A percentile compares a stretch with the other conserved stretches of the same genome.
phyloP scores from a whole-genome alignment of 2,113 vertebrate genomes.

The Pyrgilauda ruficollis region DNA sequence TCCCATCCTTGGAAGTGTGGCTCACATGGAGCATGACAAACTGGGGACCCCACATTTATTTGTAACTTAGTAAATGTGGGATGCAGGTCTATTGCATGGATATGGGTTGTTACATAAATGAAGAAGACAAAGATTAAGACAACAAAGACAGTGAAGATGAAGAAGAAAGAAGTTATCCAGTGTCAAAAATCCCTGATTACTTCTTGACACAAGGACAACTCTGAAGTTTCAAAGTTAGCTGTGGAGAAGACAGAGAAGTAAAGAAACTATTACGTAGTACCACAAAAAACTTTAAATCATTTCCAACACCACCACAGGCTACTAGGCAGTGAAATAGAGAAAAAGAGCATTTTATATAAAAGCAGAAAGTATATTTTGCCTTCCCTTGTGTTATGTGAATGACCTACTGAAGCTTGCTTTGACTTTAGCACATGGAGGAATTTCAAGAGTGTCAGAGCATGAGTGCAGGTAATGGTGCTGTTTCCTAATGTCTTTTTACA shows the following conservation, averaged over 20 bases:
- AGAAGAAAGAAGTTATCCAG: neutral
- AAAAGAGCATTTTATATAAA: neutral
- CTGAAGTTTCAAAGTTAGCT: neutral
- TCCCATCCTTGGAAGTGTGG: neutral
- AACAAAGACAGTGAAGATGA: neutral
- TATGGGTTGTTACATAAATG: neutral
- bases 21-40: neutral
- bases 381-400: neutral
- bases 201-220: neutral
- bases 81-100: neutral
- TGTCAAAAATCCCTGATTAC: neutral
- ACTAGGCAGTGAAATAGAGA: neutral
- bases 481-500: neutral
- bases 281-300: neutral
- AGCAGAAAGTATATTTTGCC: neutral
- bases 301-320: neutral
- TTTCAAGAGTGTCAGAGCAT: neutral
- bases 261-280: neutral
- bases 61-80: neutral
- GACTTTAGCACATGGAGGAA: neutral
- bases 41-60: neutral
- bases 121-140: neutral
- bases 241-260: neutral
- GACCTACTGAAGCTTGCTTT: neutral
- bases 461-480: neutral